These are phyloP conservation scores for Therioaphis trifolii DNA, from an alignment of 2,888 invertebrate genomes.

Conservation along the genomic window DNA sequence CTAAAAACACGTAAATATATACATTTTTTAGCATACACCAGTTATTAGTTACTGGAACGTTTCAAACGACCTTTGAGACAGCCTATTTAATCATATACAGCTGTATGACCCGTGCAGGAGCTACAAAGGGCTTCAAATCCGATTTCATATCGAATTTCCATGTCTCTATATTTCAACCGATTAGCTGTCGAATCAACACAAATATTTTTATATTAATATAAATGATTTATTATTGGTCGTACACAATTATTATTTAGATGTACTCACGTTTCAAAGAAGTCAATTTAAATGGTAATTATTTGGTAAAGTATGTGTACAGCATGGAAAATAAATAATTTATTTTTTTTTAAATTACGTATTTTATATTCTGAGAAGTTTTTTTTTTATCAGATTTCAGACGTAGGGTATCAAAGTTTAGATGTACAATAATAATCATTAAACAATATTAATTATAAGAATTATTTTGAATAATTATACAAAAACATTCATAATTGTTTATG, in stretches of 20 bases:
- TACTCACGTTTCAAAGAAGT: too few species aligned
- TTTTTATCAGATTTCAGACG: too few species aligned
- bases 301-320: too few species aligned
- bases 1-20: background rate
- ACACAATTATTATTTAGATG: background rate
- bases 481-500: too few species aligned
- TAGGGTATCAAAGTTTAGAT: too few species aligned
- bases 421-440: too few species aligned
- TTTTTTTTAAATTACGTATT: background rate
- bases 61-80: background rate
- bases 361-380: background rate
- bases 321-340: too few species aligned
- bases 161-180: background rate
- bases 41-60: background rate
- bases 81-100: background rate
- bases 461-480: too few species aligned
- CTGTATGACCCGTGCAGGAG: background rate
- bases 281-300: too few species aligned
- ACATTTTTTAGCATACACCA: background rate
- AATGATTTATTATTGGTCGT: background rate
- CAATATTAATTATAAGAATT: too few species aligned
- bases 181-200: background rate
- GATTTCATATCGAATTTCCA: background rate
- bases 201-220: slow-evolving; percentile 16
- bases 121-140: slow-evolving; percentile 28